Percentiles rank a stretch among this genome's conserved stretches.
phyloP scores from a whole-genome alignment of 2,888 invertebrate genomes.

The Tachystola acroxantha region DNA sequence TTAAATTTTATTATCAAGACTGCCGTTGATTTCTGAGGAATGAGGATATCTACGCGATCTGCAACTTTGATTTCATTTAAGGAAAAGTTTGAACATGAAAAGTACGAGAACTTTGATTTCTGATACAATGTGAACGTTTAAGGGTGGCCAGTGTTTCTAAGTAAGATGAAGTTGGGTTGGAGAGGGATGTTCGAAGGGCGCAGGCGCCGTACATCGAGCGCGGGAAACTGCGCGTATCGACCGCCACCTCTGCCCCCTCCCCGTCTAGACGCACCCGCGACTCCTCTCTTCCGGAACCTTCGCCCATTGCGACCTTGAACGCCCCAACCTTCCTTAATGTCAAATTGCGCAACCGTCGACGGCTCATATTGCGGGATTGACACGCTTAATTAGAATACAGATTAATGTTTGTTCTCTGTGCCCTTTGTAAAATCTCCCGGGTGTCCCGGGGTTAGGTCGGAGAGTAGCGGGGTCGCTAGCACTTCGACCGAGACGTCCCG shows the following conservation, averaged over 20 bases:
- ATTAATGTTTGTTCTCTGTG: conserved; percentile 22
- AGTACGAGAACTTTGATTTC: conserved; percentile 13
- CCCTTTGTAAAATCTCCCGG: conserved; percentile 21
- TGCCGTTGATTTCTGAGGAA: too few relatives aligned
- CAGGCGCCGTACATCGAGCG: conserved; percentile 66
- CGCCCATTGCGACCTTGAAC: conserved; percentile 73
- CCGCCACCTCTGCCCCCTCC: conserved; percentile 58
- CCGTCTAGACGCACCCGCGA: conserved; percentile 73
- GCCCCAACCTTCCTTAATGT: conserved; percentile 73
- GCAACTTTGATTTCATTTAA: too few relatives aligned
- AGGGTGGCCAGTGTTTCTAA: conserved; percentile 28
- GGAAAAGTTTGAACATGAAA: conserved; percentile 13
- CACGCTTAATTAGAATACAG: conserved; percentile 40
- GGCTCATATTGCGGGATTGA: conserved; percentile 39
- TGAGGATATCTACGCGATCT: too few relatives aligned
- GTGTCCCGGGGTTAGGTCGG: conserved; percentile 26
- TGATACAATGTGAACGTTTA: conserved; percentile 7
- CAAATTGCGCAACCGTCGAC: conserved; percentile 53
- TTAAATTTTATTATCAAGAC: too few relatives aligned
- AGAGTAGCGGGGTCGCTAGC: conserved; percentile 48
- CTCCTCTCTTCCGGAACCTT: conserved; percentile 73
- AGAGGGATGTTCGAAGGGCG: conserved; percentile 46
- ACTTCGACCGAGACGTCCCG: conserved; percentile 58
- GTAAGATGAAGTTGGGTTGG: conserved; percentile 40
- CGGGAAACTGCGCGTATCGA: conserved; percentile 77